phyloP scores from a whole-genome alignment of 2,797 vertebrate genomes.

The Coregonus sp. region DNA sequence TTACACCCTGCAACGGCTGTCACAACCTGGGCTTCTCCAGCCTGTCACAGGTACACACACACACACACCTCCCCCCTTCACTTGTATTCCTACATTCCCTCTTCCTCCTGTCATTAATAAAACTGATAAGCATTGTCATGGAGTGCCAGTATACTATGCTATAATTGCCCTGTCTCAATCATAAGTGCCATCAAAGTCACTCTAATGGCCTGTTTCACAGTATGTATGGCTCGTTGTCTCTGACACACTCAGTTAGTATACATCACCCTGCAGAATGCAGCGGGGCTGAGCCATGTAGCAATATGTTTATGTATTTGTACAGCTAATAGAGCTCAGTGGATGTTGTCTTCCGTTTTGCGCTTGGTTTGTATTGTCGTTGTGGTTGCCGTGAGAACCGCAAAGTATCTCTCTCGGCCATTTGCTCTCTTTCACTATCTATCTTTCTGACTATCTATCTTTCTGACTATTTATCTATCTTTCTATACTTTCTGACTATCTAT shows the following conservation, averaged over 20 bases:
- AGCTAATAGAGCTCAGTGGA: background rate
- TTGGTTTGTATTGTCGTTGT: background rate
- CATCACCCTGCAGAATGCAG: background rate
- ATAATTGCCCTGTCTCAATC: background rate
- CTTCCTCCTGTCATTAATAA: background rate
- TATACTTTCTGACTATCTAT: background rate
- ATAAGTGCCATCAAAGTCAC: background rate
- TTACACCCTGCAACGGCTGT: slow-evolving; percentile 95
- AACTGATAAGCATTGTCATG: background rate
- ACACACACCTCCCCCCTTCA: background rate
- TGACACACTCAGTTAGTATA: background rate
- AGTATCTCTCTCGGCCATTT: background rate
- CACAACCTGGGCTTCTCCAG: slow-evolving; percentile 90
- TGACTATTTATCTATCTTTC: too few relatives aligned
- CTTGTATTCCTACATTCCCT: background rate
- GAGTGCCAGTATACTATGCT: background rate
- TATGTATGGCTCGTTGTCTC: background rate
- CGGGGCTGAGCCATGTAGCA: background rate
- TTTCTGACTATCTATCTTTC: background rate
- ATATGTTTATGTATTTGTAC: background rate
- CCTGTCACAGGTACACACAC: slow-evolving; percentile 81
- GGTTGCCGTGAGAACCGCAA: background rate
- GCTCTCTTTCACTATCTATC: background rate
- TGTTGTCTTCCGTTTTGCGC: background rate
- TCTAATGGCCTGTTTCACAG: background rate